Evolutionary conservation across 1,140 invertebrate genomes (phyloP).

Genomic region (Zaprionus gabonicus): DNA sequence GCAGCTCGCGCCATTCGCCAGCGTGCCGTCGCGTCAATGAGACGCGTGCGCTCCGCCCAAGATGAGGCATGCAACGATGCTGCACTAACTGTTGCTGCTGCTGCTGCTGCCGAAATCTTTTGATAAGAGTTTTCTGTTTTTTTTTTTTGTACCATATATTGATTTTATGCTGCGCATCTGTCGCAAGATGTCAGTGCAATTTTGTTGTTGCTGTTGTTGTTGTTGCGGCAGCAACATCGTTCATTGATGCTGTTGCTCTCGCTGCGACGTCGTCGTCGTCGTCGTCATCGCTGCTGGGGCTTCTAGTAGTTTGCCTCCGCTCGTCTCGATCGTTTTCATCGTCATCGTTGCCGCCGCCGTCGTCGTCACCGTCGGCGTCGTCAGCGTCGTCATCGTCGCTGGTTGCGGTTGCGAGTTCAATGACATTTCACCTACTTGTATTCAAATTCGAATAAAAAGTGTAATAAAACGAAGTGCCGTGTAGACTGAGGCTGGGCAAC

Average conservation of each 20-base stretch:
- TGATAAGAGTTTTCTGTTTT: constrained; percentile 42
- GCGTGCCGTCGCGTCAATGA: constrained; percentile 37
- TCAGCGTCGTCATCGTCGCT: constrained; percentile 15
- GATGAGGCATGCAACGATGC: background rate
- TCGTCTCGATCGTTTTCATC: background rate
- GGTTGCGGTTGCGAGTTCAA: constrained; percentile 72
- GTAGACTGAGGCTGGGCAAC: background rate
- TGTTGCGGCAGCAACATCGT: background rate
- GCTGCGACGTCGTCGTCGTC: constrained; percentile 15
- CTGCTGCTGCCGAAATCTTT: constrained; percentile 31
- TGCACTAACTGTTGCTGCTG: constrained; percentile 7
- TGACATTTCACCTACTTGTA: constrained; percentile 81
- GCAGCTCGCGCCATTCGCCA: constrained; percentile 38
- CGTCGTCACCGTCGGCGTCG: background rate
- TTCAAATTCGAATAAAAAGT: constrained; percentile 58
- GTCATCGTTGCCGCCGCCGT: constrained; percentile 14
- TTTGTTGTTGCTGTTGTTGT: constrained; percentile 4
- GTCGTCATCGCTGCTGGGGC: constrained; percentile 7
- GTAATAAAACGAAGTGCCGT: constrained; percentile 41
- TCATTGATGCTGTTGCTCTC: constrained; percentile 10
- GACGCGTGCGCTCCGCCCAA: constrained; percentile 38
- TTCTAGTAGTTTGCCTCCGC: constrained; percentile 11
- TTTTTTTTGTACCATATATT: background rate
- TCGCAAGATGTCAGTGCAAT: background rate
- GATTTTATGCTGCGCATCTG: background rate